Conservation (phyloP, 1,140 invertebrate species). For the Polyergus mexicanus region DNA sequence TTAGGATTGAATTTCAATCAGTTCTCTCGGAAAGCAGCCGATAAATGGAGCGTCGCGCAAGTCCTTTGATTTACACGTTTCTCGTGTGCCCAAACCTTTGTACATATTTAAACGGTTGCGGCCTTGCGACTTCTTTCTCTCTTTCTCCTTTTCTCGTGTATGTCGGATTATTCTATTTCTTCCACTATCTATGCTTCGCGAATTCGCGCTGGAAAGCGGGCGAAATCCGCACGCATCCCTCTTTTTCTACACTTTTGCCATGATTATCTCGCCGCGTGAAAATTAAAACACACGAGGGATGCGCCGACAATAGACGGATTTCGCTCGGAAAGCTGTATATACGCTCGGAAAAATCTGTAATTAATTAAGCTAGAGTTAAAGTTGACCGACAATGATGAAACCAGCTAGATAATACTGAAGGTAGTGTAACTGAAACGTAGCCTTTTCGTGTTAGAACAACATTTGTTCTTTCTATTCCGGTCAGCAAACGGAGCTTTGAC, state of each 20-base stretch:
- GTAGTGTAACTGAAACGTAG: background rate
- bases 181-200: background rate
- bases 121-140: background rate
- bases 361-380: background rate
- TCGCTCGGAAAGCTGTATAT: background rate
- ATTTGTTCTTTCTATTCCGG: constrained; percentile 19
- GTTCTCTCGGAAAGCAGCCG: constrained; percentile 5
- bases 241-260: background rate
- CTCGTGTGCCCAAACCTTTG: constrained; percentile 30
- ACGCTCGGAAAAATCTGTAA: background rate
- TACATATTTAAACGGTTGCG: constrained; percentile 26
- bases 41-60: background rate
- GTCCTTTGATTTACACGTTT: constrained; percentile 39
- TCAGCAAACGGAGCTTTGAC: constrained; percentile 32
- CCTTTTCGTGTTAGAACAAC: background rate
- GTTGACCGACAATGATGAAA: too few relatives aligned
- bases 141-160: background rate
- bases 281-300: background rate
- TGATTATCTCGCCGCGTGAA: background rate
- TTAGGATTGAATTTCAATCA: constrained; percentile 55
- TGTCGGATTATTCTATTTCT: background rate
- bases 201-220: background rate
- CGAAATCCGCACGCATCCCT: background rate
- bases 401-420: too few relatives aligned
- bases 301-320: background rate